Conservation (phyloP, 2,113 vertebrate genomes). For the Columba janthina region DNA sequence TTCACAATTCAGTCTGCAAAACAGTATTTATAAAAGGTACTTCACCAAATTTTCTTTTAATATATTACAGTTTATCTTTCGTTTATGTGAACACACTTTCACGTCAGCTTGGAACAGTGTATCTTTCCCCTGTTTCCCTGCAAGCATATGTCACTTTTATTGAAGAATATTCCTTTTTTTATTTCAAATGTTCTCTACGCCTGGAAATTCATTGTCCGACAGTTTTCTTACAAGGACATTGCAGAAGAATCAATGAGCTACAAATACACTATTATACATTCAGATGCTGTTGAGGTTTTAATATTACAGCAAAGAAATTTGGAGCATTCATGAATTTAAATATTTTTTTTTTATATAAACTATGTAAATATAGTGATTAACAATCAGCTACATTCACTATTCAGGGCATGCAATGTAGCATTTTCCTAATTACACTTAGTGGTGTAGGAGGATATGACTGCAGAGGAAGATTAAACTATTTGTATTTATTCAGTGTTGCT, state of each 20-base stretch:
- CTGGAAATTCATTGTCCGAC: conserved; percentile 13
- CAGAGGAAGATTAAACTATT: conserved; percentile 72
- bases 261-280: conserved; percentile 19
- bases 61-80: conserved; percentile 39
- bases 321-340: conserved; percentile 67
- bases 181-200: not conserved
- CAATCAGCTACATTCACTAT: conserved; percentile 67
- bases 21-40: conserved; percentile 15
- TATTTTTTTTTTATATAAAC: conserved; percentile 72
- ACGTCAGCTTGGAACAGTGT: not conserved
- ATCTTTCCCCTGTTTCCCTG: not conserved
- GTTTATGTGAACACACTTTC: conserved; percentile 10
- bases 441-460: conserved; percentile 63
- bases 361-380: conserved; percentile 75
- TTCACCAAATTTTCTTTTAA: conserved; percentile 40
- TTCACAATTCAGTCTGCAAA: conserved; percentile 49
- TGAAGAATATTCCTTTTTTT: not conserved
- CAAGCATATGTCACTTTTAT: not conserved
- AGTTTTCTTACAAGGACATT: conserved; percentile 17
- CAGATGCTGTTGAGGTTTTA: conserved; percentile 50
- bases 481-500: conserved; percentile 73
- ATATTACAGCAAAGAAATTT: conserved; percentile 54
- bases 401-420: conserved; percentile 58
- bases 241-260: conserved; percentile 9
- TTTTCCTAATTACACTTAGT: conserved; percentile 74